Percentiles rank a stretch among this genome's conserved stretches.
Evolutionary conservation across 2,113 vertebrate genomes (phyloP).

Genomic region (Chiloscyllium plagiosum): DNA sequence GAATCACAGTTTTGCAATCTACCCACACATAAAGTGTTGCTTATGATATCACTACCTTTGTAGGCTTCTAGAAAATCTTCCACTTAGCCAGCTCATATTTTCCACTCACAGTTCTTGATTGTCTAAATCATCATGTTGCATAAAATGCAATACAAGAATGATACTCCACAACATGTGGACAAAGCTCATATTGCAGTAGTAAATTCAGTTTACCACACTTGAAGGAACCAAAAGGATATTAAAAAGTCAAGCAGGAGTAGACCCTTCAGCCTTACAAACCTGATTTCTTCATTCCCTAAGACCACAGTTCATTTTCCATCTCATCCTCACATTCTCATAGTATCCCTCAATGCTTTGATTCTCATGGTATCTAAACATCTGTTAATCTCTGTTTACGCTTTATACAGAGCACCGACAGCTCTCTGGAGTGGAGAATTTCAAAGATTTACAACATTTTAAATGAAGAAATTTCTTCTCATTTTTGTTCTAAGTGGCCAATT

Average conservation of each 20-base stretch:
- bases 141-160: not conserved
- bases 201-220: not conserved
- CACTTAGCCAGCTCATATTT: not conserved
- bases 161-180: not conserved
- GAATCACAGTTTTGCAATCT: not conserved
- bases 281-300: not conserved
- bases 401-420: not conserved
- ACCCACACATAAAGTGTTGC: not conserved
- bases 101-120: not conserved
- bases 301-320: not conserved
- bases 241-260: not conserved
- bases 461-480: no score
- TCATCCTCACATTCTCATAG: not conserved
- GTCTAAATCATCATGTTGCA: not conserved
- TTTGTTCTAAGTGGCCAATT: no score
- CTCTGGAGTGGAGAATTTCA: not conserved
- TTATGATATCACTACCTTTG: not conserved
- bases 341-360: not conserved
- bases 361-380: not conserved
- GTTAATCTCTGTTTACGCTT: not conserved
- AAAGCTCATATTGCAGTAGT: not conserved
- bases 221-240: not conserved
- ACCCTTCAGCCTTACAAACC: not conserved
- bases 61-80: not conserved
- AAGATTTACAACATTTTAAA: not conserved